Evolutionary conservation across 2,113 vertebrate genomes (phyloP), one percentile per base, ranked within the genome.

Genomic region (Willisornis vidua): DNA sequence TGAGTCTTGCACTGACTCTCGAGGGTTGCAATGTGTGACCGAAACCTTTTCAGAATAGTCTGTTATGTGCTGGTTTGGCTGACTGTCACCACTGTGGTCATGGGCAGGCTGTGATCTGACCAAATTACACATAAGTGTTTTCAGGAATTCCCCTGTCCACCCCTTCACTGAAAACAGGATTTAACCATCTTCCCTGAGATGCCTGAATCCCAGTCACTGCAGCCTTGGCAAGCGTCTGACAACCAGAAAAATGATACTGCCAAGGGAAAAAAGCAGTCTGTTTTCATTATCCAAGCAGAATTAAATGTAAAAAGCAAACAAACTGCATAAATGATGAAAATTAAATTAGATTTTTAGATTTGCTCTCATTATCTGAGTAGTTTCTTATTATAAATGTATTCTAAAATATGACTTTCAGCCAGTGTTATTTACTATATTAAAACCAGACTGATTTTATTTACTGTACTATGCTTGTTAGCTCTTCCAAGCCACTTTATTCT

Each of bases 271-370:
- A 66, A 90, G 6, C 22, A 39, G 63, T 58, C 59, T 80, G 55
- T 51, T 93, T 91, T 80, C 55, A 85, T 96, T 90, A 93, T 58
- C 78, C 55, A 77, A 74, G 46, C 29, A 76, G 75, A 96, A 96
- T 94, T 87, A 95, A 94, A 94, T 85, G 71, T 59, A 92, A 81
- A 78, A 85, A 79, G 25, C 29, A 84, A 92, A 71, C 39, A 71
- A 95, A 93, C 25, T 46, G 54, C 59, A 96, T 67, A 93, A 93
- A 91, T 77, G 28, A 83, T 85, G 72, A 74, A 94, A 95, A 95
- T 79, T 35, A 80, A 74, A 96, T 94, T 87, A 73, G 52, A 51
- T 85, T 93, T 85, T 87, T 71, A 63, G 25, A 84, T 91, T 92
- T 89, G 66, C 79, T 94, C 94, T 87, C 62, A 95, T 95, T 94